Evolutionary conservation across 2,113 vertebrate genomes (phyloP).

Genomic region (Climacteris rufus): DNA sequence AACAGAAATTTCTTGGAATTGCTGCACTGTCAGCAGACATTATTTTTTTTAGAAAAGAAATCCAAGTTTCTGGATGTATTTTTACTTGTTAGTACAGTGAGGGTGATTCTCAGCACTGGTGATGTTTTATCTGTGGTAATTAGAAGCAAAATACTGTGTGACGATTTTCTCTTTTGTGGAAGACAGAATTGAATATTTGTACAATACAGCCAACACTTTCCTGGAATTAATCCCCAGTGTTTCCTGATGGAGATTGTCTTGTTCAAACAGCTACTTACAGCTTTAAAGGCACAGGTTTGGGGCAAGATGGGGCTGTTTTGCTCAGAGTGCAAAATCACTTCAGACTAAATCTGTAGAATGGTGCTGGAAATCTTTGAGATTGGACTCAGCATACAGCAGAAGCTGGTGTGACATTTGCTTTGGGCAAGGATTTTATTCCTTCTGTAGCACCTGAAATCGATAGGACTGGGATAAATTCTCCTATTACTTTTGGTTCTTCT

Average conservation of each 20-base stretch:
- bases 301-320: background rate
- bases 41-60: background rate
- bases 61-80: background rate
- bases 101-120: background rate
- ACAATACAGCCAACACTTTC: background rate
- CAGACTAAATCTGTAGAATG: background rate
- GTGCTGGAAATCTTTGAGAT: background rate
- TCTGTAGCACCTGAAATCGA: background rate
- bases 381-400: background rate
- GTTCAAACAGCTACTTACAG: background rate
- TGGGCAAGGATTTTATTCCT: background rate
- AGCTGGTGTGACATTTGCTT: background rate
- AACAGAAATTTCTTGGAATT: background rate
- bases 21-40: background rate
- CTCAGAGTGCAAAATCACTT: background rate
- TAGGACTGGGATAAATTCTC: background rate
- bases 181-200: background rate
- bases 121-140: background rate
- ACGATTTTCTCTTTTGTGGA: background rate
- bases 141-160: background rate
- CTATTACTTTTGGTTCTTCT: rapidly evolving
- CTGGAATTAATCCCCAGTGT: background rate
- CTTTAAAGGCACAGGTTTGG: background rate
- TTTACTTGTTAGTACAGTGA: background rate
- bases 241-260: background rate